Conservation (phyloP, 2,888 invertebrate species). For the Brachyopa scutellaris region DNA sequence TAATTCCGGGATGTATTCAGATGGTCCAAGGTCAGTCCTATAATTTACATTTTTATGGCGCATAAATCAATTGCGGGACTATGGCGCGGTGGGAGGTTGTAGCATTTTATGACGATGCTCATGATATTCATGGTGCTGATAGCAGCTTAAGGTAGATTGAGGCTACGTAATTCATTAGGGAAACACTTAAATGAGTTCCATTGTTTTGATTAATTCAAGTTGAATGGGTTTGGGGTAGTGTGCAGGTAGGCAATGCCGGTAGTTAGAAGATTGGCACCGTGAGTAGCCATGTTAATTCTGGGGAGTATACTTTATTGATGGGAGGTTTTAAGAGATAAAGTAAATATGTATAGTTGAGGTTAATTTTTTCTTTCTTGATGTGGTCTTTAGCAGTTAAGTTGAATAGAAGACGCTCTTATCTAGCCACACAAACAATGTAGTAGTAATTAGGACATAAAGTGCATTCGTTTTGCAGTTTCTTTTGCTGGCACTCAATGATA, state of each 20-base stretch:
- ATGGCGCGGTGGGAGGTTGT: background rate
- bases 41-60: slow-evolving; percentile 49
- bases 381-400: too few relatives aligned
- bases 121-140: background rate
- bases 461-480: too few relatives aligned
- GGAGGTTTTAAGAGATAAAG: background rate
- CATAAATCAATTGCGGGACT: slow-evolving; percentile 31
- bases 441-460: too few relatives aligned
- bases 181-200: slow-evolving; percentile 20
- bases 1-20: slow-evolving; percentile 32
- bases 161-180: slow-evolving; percentile 31
- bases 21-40: slow-evolving; percentile 33
- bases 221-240: too few relatives aligned
- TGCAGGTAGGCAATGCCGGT: background rate
- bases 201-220: slow-evolving; percentile 34
- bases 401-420: too few relatives aligned
- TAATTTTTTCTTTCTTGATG: too few relatives aligned
- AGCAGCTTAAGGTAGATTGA: background rate
- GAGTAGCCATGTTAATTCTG: too few relatives aligned
- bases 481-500: too few relatives aligned
- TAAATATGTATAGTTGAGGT: too few relatives aligned
- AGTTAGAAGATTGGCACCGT: background rate
- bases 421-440: too few relatives aligned
- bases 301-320: background rate
- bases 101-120: slow-evolving; percentile 12